These are phyloP conservation scores for Acanthococcus lagerstroemiae DNA, from an alignment of 2,888 invertebrate genomes.

Conservation along the genomic window DNA sequence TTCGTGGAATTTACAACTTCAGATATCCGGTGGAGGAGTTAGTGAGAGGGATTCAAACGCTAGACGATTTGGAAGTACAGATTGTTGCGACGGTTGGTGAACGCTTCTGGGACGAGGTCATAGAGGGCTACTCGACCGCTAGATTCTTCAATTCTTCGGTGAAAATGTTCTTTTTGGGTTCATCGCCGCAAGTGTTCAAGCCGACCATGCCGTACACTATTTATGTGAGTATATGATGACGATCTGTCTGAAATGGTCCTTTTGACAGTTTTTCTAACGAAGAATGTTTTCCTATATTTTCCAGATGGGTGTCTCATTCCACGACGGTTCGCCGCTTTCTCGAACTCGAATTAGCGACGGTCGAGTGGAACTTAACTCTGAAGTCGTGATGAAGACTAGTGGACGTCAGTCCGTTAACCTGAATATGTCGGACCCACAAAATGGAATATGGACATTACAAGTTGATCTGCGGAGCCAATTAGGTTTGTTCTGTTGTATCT, in stretches of 20 bases:
- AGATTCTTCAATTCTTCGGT: slow-evolving; percentile 80
- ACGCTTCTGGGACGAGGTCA: slow-evolving; percentile 69
- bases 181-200: slow-evolving; percentile 86
- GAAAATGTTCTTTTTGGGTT: slow-evolving; percentile 73
- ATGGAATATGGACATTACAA: slow-evolving; percentile 71
- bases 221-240: slow-evolving; percentile 53
- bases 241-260: not conserved
- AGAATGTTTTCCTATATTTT: slow-evolving; percentile 24
- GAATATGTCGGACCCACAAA: slow-evolving; percentile 52
- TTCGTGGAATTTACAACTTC: slow-evolving; percentile 80
- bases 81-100: slow-evolving; percentile 82
- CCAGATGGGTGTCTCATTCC: slow-evolving; percentile 76
- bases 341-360: slow-evolving; percentile 53
- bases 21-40: slow-evolving; percentile 75
- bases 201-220: slow-evolving; percentile 84
- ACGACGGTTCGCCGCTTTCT: slow-evolving; percentile 75
- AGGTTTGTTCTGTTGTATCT: too few relatives aligned
- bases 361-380: slow-evolving; percentile 56
- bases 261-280: not conserved
- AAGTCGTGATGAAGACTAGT: slow-evolving; percentile 52
- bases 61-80: slow-evolving; percentile 69
- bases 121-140: slow-evolving; percentile 78
- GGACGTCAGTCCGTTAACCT: slow-evolving; percentile 56
- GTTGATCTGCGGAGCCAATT: slow-evolving; percentile 62
- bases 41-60: slow-evolving; percentile 52